These are phyloP conservation scores for Paralichthys olivaceus DNA, from an alignment of 2,113 vertebrate genomes.

Conservation along the genomic window DNA sequence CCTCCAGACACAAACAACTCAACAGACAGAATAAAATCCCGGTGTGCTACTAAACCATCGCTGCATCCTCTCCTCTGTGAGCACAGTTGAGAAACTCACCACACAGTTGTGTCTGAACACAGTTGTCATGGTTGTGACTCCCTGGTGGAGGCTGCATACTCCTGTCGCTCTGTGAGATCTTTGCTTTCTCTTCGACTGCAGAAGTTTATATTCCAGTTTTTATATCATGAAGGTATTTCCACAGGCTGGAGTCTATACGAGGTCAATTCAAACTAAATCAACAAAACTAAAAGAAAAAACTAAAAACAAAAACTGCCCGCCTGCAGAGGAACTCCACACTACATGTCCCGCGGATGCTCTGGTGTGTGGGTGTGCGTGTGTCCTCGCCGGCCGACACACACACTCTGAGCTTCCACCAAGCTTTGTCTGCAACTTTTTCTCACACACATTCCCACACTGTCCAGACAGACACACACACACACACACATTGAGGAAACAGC, in stretches of 20 bases:
- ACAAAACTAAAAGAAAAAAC: not conserved
- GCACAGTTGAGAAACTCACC: constrained; percentile 57
- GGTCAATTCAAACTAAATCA: not conserved
- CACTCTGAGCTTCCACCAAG: constrained; percentile 38
- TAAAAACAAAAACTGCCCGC: not conserved
- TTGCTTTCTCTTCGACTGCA: not conserved
- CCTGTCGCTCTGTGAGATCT: not conserved
- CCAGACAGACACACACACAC: constrained; percentile 56
- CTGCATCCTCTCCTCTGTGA: not conserved
- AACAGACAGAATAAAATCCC: not conserved
- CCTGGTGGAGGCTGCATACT: constrained; percentile 71
- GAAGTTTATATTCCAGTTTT: constrained; percentile 23
- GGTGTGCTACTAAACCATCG: not conserved
- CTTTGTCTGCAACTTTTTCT: constrained; percentile 66
- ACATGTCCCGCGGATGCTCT: constrained; percentile 46
- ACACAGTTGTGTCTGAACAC: constrained; percentile 67
- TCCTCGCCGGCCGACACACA: constrained; percentile 45
- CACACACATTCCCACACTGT: constrained; percentile 67
- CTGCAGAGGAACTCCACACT: constrained; percentile 2
- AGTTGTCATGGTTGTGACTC: constrained; percentile 63
- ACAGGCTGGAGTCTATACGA: not conserved
- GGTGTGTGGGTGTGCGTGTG: constrained; percentile 13
- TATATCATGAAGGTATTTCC: not conserved
- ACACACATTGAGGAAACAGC: constrained; percentile 65
- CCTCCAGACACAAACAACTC: not conserved